Conservation (phyloP, 2,888 invertebrate species). For the Iphiclides podalirius region DNA sequence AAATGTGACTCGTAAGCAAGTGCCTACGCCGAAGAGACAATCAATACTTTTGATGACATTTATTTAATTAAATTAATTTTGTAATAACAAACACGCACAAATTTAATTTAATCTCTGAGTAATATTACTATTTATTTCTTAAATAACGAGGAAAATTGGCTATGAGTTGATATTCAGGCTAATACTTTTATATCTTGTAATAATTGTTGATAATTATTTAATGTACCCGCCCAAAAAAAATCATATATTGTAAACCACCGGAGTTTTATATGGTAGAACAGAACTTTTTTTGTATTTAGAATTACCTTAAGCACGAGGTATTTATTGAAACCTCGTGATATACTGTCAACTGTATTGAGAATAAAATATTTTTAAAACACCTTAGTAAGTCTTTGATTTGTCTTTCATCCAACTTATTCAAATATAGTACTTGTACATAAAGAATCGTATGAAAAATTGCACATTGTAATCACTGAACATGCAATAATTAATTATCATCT, state of each 20-base stretch:
- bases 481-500: too few relatives aligned
- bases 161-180: slow-evolving; percentile 8
- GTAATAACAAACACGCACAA: slow-evolving; percentile 17
- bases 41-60: slow-evolving; percentile 43
- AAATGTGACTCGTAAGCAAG: slow-evolving; percentile 36
- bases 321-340: slow-evolving; percentile 26
- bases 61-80: neutral
- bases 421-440: too few relatives aligned
- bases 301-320: slow-evolving; percentile 12
- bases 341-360: slow-evolving; percentile 60
- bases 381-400: slow-evolving; percentile 25
- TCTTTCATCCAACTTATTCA: too few relatives aligned
- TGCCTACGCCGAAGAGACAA: slow-evolving; percentile 40
- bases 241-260: slow-evolving; percentile 11
- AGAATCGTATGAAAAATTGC: too few relatives aligned
- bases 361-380: slow-evolving; percentile 53
- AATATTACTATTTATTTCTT: neutral
- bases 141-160: slow-evolving; percentile 8
- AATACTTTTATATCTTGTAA: neutral
- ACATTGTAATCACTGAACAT: too few relatives aligned
- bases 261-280: slow-evolving; percentile 9
- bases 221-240: neutral
- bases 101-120: slow-evolving; percentile 1
- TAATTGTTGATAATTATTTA: neutral
- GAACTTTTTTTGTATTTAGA: slow-evolving; percentile 11